These are phyloP conservation scores for Drosophila rufa DNA, from an alignment of 1,140 invertebrate species.

Conservation along the genomic window DNA sequence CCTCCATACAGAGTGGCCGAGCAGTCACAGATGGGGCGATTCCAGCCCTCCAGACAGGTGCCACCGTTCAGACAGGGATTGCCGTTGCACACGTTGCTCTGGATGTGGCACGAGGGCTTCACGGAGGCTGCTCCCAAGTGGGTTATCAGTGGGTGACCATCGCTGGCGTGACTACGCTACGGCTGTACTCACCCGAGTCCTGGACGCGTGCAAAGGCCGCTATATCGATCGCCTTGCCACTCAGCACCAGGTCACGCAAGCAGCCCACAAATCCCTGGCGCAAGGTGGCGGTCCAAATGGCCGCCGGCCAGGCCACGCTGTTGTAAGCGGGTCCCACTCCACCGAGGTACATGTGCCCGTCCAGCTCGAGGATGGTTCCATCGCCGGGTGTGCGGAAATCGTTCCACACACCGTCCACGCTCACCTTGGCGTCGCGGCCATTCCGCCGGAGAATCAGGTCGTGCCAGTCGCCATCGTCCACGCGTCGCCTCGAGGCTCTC, in stretches of 20 bases:
- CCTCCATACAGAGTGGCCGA: conserved; percentile 95
- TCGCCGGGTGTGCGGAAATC: conserved; percentile 95
- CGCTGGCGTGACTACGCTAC: conserved; percentile 15
- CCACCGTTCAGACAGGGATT: conserved; percentile 96
- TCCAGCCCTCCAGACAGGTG: conserved; percentile 97
- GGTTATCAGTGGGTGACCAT: conserved; percentile 34
- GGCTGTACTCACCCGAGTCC: conserved; percentile 90
- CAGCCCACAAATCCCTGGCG: conserved; percentile 98
- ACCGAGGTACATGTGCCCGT: conserved; percentile 95
- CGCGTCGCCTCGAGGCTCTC: conserved; percentile 91
- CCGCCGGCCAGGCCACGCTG: conserved; percentile 91
- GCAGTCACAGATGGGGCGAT: conserved; percentile 98
- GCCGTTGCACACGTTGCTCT: conserved; percentile 90
- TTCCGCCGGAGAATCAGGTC: conserved; percentile 92
- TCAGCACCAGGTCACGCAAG: conserved; percentile 96
- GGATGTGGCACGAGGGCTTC: conserved; percentile 93
- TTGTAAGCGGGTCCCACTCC: conserved; percentile 92
- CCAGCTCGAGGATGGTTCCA: conserved; percentile 93
- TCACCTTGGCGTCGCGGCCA: conserved; percentile 93
- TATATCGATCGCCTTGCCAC: conserved; percentile 96
- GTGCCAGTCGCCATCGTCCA: conserved; percentile 97
- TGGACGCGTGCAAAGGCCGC: conserved; percentile 95
- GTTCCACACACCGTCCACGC: conserved; percentile 94
- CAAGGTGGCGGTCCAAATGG: conserved; percentile 95
- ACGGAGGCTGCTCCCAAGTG: conserved; percentile 89